These are phyloP conservation scores for human DNA, from an alignment of 2,113 vertebrate species.

Conservation along the genomic window DNA sequence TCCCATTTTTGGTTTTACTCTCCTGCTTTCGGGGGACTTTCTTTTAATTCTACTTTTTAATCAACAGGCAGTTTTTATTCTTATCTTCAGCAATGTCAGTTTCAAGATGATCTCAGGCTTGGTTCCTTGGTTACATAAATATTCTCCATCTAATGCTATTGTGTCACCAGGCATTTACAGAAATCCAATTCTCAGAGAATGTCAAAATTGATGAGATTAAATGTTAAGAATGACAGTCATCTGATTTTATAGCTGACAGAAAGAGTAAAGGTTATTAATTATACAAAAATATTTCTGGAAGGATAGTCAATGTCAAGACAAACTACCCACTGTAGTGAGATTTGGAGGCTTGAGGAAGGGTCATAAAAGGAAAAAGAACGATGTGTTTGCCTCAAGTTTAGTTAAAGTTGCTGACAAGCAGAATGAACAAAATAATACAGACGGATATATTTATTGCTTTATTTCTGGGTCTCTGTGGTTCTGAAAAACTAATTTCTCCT, in stretches of 20 bases:
- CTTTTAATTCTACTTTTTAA: background rate
- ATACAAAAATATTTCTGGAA: background rate
- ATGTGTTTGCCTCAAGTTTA: background rate
- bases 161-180: background rate
- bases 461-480: background rate
- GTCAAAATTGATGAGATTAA: background rate
- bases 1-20: too few species aligned
- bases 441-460: background rate
- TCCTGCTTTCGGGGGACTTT: background rate
- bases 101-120: background rate
- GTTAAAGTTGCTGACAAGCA: background rate
- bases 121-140: background rate
- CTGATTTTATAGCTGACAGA: background rate
- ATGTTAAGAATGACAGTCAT: background rate
- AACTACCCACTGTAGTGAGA: background rate
- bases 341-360: background rate
- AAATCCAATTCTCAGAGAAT: background rate
- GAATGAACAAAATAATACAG: background rate
- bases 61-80: background rate
- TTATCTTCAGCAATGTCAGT: background rate
- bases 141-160: background rate
- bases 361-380: background rate
- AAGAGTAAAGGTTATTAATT: slow-evolving; percentile 12
- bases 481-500: background rate
- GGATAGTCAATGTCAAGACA: background rate